Conservation (phyloP, 2,888 invertebrate species). For the Muschampia plurimacula region DNA sequence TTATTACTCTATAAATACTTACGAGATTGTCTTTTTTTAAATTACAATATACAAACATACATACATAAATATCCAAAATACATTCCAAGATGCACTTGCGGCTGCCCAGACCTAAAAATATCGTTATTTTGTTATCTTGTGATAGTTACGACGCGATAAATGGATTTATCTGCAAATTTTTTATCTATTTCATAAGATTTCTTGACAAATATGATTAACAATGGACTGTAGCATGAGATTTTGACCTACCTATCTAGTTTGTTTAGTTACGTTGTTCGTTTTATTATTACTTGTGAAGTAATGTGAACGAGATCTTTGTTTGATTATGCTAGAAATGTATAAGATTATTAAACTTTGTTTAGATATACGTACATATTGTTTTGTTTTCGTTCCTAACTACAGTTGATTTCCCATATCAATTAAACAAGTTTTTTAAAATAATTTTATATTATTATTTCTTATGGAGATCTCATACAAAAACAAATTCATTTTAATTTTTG, state of each 20-base stretch:
- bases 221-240: constrained; percentile 31
- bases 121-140: not conserved
- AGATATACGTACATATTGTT: constrained; percentile 48
- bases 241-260: constrained; percentile 20
- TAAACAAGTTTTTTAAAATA: constrained; percentile 7
- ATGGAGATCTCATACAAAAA: not conserved
- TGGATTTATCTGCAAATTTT: not conserved
- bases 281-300: constrained; percentile 74
- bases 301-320: constrained; percentile 66
- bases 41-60: too few relatives aligned
- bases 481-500: too few relatives aligned
- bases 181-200: not conserved
- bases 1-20: too few relatives aligned
- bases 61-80: not conserved
- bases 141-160: not conserved
- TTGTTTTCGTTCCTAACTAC: not conserved
- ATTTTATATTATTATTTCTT: not conserved
- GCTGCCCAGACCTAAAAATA: not conserved
- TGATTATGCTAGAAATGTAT: constrained; percentile 72
- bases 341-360: constrained; percentile 73
- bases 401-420: not conserved
- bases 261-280: constrained; percentile 40
- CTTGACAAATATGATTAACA: constrained; percentile 10
- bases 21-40: too few relatives aligned
- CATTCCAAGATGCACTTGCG: not conserved